Conservation (phyloP, 1,140 invertebrate genomes). For the Drosophila pachea region DNA sequence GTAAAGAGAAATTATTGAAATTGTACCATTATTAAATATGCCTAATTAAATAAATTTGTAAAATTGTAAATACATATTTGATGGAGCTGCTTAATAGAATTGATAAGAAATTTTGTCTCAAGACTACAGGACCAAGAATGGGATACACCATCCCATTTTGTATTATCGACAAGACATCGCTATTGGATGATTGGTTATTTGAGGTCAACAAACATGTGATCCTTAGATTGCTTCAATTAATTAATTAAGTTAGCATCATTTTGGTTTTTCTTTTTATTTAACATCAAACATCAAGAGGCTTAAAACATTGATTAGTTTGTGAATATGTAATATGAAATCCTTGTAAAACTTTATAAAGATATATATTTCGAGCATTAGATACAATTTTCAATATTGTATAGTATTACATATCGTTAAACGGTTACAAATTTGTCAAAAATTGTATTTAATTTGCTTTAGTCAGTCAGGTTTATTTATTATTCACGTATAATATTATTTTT, state of each 20-base stretch:
- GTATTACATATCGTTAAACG: not conserved
- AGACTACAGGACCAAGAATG: not conserved
- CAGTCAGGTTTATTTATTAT: constrained; percentile 6
- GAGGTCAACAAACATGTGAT: not conserved
- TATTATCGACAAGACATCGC: not conserved
- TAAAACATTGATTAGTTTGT: constrained; percentile 44
- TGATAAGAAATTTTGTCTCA: not conserved
- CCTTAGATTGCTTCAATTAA: not conserved
- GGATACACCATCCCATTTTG: not conserved
- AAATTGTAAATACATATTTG: constrained; percentile 27
- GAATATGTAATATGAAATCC: constrained; percentile 18
- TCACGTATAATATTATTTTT: not conserved
- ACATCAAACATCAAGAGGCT: constrained; percentile 48
- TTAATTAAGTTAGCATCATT: not conserved
- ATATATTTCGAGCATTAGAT: constrained; percentile 7
- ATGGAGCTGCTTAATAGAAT: not conserved
- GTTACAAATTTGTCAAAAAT: not conserved
- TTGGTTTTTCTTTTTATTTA: constrained; percentile 26
- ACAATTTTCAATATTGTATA: too few species aligned
- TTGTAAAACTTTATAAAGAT: constrained; percentile 46
- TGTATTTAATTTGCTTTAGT: not conserved
- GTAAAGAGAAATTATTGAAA: constrained; percentile 62
- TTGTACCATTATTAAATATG: constrained; percentile 67
- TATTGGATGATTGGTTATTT: too few species aligned
- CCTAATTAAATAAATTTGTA: constrained; percentile 56